Evolutionary conservation across 2,888 invertebrate genomes (phyloP).

Genomic region (Cosmorhoe ocellata): DNA sequence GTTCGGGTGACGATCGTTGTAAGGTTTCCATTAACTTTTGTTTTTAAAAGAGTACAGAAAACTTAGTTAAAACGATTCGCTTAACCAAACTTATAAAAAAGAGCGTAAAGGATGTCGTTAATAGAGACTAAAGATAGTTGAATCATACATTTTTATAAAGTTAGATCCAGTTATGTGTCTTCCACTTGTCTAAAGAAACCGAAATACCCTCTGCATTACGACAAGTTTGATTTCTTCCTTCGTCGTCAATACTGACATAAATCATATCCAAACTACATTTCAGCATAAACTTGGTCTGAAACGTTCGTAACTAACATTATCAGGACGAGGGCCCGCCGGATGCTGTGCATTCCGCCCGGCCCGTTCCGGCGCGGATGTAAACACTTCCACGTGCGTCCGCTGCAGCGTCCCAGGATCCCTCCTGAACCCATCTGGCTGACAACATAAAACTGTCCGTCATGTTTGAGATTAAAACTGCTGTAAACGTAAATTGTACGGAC

Average conservation of each 20-base stretch:
- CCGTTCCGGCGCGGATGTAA: slow-evolving; percentile 62
- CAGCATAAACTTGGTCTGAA: slow-evolving; percentile 12
- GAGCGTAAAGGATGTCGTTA: no score
- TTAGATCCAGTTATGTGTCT: no score
- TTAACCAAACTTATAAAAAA: not conserved
- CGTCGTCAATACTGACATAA: not conserved
- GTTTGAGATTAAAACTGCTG: slow-evolving; percentile 33
- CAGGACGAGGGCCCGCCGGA: slow-evolving; percentile 39
- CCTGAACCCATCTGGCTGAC: slow-evolving; percentile 26
- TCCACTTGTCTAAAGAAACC: no score
- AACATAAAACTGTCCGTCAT: slow-evolving; percentile 31
- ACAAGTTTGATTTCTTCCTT: not conserved
- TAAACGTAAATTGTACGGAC: no score
- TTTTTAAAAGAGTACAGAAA: slow-evolving; percentile 4
- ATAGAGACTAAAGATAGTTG: no score
- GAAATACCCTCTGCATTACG: no score
- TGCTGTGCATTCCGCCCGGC: slow-evolving; percentile 44
- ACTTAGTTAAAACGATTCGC: slow-evolving; percentile 4
- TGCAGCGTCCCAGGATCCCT: slow-evolving; percentile 44
- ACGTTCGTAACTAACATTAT: slow-evolving; percentile 7
- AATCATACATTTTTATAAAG: no score
- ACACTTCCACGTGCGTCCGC: slow-evolving; percentile 73
- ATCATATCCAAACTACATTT: not conserved
- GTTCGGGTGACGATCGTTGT: slow-evolving; percentile 40
- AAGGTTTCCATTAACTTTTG: slow-evolving; percentile 23